Evolutionary conservation across 2,888 invertebrate species (phyloP).

Genomic region (Steinernema hermaphroditum): DNA sequence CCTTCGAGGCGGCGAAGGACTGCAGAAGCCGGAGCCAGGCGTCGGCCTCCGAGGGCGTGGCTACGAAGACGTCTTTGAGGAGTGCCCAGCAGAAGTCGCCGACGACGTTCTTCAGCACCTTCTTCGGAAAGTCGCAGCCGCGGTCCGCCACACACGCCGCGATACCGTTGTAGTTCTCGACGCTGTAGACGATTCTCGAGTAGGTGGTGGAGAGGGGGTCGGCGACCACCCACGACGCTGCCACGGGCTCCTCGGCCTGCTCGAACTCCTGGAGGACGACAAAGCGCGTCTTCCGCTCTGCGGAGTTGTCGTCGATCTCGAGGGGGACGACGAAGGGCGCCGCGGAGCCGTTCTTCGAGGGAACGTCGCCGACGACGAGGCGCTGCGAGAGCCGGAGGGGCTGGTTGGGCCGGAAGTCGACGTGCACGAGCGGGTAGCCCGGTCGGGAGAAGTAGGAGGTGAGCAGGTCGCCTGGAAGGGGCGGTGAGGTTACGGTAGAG

Average conservation of each 20-base stretch:
- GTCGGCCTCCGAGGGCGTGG: neutral
- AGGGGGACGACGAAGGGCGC: constrained; percentile 20
- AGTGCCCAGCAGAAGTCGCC: constrained; percentile 93
- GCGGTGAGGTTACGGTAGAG: neutral
- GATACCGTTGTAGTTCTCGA: constrained; percentile 24
- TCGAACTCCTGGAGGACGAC: neutral
- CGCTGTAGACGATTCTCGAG: constrained; percentile 27
- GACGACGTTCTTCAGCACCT: constrained; percentile 84
- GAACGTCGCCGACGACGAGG: neutral
- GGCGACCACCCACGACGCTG: constrained; percentile 19
- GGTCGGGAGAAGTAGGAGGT: neutral
- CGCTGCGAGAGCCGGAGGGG: constrained; percentile 17
- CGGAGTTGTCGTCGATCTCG: constrained; percentile 14
- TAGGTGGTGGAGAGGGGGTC: constrained; percentile 21
- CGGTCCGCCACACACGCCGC: neutral
- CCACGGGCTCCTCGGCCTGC: neutral
- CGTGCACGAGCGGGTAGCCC: constrained; percentile 19
- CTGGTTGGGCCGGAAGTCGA: neutral
- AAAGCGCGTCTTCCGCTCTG: constrained; percentile 10
- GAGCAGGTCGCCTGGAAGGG: neutral
- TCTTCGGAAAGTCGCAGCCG: constrained; percentile 81
- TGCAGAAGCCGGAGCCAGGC: neutral
- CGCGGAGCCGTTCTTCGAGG: neutral
- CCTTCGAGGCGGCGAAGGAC: constrained; percentile 1
- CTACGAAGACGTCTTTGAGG: constrained; percentile 70